Evolutionary conservation across 1,140 invertebrate genomes (phyloP), one percentile per base, ranked within the genome.

Genomic region (Lepidurus packardi): DNA sequence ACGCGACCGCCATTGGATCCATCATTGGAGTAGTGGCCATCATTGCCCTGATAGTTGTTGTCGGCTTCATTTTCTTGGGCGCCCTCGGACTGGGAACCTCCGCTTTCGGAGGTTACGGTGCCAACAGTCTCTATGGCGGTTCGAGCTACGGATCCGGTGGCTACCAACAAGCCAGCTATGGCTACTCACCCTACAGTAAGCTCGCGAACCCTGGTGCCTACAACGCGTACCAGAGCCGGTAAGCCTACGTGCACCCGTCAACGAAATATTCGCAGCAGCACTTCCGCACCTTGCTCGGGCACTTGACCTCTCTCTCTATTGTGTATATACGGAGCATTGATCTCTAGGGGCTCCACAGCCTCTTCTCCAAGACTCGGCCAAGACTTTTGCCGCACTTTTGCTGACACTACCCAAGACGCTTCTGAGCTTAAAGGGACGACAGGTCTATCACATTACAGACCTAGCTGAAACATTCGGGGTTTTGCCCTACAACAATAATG

Each of bases 101-200:
- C 21, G 53, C 53, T 65, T 65, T 65, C 13, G 53, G 53, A 65
- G 53, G 53, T 65, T 65, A 65, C 13, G 53, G 53, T 65, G 21
- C 53, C 21, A 34, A 34, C 34, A 21, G n/a, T 65, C 53, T 65
- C 0, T 34, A 34, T 3, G 53, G 53, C 13, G 21, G 53, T 65
- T 65, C 16, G 1, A 7, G 53, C 53, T 65, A 65, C 53, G 53
- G 53, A n/a, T 65, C 53, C 53, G 21, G 53, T 65, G 34, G 34
- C 34, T 65, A 65, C 53, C 53, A 65, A 16, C 53, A 34, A 34
- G 34, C 53, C 53, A 65, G 53, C 21, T 65, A 65, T 34, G 34
- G 34, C 53, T 65, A 9, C 21, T 65, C 53, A 7, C 16, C 16
- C 53, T 65, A 65, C 53, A 65, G 53, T 65, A 65, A 65, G 21